These are phyloP conservation scores for Chrysolina haemoptera DNA, from an alignment of 2,888 invertebrate species.

Conservation along the genomic window DNA sequence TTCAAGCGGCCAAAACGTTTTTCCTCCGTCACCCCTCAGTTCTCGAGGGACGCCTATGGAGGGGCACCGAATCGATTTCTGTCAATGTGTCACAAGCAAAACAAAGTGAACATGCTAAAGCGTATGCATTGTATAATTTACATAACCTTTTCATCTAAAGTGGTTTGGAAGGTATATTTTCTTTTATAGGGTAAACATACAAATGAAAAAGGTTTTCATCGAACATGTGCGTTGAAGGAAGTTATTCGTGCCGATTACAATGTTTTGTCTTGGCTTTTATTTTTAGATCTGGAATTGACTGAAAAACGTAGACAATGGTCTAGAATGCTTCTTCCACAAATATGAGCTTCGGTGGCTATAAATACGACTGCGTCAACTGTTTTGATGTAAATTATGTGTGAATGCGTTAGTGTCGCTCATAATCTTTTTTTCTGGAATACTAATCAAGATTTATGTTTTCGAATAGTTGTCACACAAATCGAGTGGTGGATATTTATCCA, in stretches of 20 bases:
- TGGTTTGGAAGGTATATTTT: constrained; percentile 27
- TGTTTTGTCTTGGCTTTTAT: constrained; percentile 14
- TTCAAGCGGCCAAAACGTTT: no score
- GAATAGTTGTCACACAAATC: constrained; percentile 10
- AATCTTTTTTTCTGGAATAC: constrained; percentile 15
- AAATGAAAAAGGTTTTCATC: constrained; percentile 26
- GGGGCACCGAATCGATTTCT: constrained; percentile 11
- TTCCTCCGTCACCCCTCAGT: not conserved
- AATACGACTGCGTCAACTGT: not conserved
- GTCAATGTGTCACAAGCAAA: constrained; percentile 19
- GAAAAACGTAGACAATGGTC: constrained; percentile 14
- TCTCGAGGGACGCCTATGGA: constrained; percentile 1
- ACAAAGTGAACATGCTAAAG: constrained; percentile 24
- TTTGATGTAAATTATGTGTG: constrained; percentile 20
- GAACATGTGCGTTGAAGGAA: constrained; percentile 7
- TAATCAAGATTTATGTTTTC: constrained; percentile 16
- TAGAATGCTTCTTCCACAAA: not conserved
- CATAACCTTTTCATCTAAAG: constrained; percentile 22
- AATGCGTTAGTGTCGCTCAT: constrained; percentile 10
- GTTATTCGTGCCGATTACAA: constrained; percentile 17
- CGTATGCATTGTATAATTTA: constrained; percentile 28
- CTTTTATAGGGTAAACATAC: constrained; percentile 31
- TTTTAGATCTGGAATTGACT: constrained; percentile 9
- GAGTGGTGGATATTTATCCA: constrained; percentile 4
- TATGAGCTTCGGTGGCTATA: constrained; percentile 7